Percentiles rank a stretch among this genome's conserved stretches.
phyloP scores from a whole-genome alignment of 2,888 invertebrate genomes.

The Linnaemya tessellans region DNA sequence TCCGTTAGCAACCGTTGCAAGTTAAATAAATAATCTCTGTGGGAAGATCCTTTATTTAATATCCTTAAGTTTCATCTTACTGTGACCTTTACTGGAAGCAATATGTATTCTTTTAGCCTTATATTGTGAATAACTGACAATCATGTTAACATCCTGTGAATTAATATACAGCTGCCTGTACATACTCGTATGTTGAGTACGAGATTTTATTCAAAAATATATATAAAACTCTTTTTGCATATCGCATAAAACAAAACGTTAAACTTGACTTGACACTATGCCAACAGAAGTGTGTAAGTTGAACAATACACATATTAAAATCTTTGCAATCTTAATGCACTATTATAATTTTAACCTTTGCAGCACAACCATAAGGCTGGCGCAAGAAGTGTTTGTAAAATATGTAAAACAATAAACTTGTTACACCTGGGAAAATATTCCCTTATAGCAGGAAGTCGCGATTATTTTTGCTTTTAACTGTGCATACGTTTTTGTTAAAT shows the following conservation, averaged over 20 bases:
- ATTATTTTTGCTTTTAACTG: conserved; percentile 24
- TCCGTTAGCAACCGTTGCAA: no score
- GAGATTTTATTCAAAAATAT: background rate
- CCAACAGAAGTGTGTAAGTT: background rate
- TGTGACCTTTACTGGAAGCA: no score
- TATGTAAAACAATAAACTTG: conserved; percentile 36
- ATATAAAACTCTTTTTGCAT: background rate
- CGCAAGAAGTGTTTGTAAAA: background rate
- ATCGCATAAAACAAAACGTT: background rate
- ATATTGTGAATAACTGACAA: background rate
- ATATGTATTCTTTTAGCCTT: no score
- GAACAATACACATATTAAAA: conserved; percentile 25
- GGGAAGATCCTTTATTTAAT: no score
- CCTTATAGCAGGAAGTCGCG: conserved; percentile 46
- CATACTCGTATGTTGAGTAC: conserved; percentile 1
- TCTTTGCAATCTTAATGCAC: conserved; percentile 39
- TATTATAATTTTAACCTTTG: conserved; percentile 40
- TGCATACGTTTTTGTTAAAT: conserved; percentile 35
- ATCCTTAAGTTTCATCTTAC: background rate
- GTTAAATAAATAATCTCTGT: no score
- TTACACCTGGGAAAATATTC: conserved; percentile 26
- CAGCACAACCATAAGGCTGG: conserved; percentile 17
- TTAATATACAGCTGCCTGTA: background rate
- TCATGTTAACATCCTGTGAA: background rate
- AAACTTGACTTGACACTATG: conserved; percentile 1